A percentile compares a stretch with the other conserved stretches of the same genome.
phyloP scores from a whole-genome alignment of 2,888 invertebrate genomes.

The Nomada fucata region DNA sequence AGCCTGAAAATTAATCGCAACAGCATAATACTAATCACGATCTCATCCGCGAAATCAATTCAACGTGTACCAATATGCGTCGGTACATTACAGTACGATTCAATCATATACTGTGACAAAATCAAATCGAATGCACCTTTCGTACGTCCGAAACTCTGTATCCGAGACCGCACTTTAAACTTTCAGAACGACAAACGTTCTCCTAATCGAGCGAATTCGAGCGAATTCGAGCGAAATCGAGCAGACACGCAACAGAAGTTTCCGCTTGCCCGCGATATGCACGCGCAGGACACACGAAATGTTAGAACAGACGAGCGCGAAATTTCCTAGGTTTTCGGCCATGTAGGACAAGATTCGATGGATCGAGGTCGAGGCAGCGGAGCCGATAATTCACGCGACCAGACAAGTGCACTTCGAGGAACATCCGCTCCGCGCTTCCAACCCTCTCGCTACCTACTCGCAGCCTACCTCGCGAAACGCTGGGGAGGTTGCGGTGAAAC shows the following conservation, averaged over 20 bases:
- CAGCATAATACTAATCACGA: no score
- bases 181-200: background rate
- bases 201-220: background rate
- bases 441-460: slow-evolving; percentile 16
- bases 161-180: background rate
- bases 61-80: no score
- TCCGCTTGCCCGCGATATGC: slow-evolving; percentile 30
- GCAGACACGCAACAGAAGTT: slow-evolving; percentile 13
- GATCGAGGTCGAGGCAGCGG: slow-evolving; percentile 37
- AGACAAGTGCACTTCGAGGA: slow-evolving; percentile 48
- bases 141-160: background rate
- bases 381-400: slow-evolving; percentile 66
- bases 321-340: slow-evolving; percentile 49
- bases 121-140: background rate
- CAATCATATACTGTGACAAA: background rate
- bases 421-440: slow-evolving; percentile 28
- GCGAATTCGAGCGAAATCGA: background rate
- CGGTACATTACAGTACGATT: no score
- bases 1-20: no score
- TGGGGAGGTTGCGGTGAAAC: slow-evolving; percentile 37
- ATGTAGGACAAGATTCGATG: slow-evolving; percentile 27
- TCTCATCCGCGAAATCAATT: no score
- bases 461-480: slow-evolving; percentile 26
- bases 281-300: slow-evolving; percentile 37
- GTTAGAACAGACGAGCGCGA: slow-evolving; percentile 20